Conservation (phyloP, 2,797 vertebrate species). For the Odontamblyopus rebecca region DNA sequence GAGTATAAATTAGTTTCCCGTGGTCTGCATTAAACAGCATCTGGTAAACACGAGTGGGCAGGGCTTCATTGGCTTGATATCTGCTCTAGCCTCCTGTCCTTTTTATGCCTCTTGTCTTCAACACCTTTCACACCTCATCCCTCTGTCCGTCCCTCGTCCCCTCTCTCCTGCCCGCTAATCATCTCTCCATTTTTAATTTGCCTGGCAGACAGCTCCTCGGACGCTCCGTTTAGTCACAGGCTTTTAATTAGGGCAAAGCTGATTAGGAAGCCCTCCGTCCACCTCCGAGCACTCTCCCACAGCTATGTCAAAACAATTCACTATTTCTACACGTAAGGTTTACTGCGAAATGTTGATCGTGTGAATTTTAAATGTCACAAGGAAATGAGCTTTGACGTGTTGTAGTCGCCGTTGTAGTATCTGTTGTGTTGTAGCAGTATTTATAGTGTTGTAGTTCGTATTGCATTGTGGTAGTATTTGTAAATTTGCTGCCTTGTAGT, state of each 20-base stretch:
- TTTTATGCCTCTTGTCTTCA: slow-evolving; percentile 22
- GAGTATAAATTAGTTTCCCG: background rate
- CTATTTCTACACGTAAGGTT: too few species aligned
- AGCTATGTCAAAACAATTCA: background rate
- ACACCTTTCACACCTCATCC: slow-evolving; percentile 34
- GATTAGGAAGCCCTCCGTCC: slow-evolving; percentile 62
- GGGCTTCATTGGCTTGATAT: slow-evolving; percentile 16
- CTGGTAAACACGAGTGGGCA: background rate
- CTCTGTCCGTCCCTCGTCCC: slow-evolving; percentile 20
- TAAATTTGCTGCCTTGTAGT: too few species aligned
- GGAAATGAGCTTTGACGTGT: too few species aligned
- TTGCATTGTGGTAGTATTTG: too few species aligned
- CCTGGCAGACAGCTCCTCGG: slow-evolving; percentile 54
- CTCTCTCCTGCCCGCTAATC: slow-evolving; percentile 57
- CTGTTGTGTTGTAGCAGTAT: too few species aligned
- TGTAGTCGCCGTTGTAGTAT: too few species aligned
- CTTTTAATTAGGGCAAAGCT: slow-evolving; percentile 69
- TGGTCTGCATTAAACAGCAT: background rate
- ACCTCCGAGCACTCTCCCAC: slow-evolving; percentile 16
- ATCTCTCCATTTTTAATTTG: slow-evolving; percentile 61
- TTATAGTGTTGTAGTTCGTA: too few species aligned
- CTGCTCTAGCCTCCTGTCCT: slow-evolving; percentile 3
- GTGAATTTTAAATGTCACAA: slow-evolving; percentile 21
- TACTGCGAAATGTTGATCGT: slow-evolving; percentile 1
- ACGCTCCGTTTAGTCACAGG: slow-evolving; percentile 67